phyloP scores from a whole-genome alignment of 2,113 vertebrate species.

The Acrocephalus kingi region DNA sequence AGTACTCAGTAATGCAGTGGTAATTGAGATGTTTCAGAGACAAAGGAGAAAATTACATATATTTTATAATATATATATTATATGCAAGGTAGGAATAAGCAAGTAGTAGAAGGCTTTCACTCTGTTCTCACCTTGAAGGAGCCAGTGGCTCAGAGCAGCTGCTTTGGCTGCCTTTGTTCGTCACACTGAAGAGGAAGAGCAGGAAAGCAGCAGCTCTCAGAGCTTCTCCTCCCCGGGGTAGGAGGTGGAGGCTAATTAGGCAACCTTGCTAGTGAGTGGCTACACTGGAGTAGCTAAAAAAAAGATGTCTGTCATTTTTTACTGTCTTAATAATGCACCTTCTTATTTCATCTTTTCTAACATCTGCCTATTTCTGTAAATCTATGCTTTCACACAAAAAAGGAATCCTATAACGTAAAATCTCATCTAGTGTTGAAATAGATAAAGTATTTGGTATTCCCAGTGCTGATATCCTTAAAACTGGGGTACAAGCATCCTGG shows the following conservation, averaged over 20 bases:
- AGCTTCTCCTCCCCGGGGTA: constrained; percentile 16
- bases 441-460: neutral
- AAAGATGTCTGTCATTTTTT: neutral
- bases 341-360: neutral
- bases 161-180: constrained; percentile 12
- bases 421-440: neutral
- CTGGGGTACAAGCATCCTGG: neutral
- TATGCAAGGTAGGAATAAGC: neutral
- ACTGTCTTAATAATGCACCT: neutral
- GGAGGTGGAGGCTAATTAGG: constrained; percentile 5
- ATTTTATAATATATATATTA: neutral
- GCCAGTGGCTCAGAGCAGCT: neutral
- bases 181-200: neutral
- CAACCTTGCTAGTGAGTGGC: neutral
- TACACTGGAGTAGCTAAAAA: neutral
- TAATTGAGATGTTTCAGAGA: neutral
- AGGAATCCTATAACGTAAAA: neutral
- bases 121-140: neutral
- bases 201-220: neutral
- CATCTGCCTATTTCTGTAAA: neutral
- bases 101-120: neutral
- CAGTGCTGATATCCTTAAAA: neutral
- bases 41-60: neutral
- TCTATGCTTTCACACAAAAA: neutral
- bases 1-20: neutral